phyloP scores from a whole-genome alignment of 2,113 vertebrate genomes.

The Mola mola region DNA sequence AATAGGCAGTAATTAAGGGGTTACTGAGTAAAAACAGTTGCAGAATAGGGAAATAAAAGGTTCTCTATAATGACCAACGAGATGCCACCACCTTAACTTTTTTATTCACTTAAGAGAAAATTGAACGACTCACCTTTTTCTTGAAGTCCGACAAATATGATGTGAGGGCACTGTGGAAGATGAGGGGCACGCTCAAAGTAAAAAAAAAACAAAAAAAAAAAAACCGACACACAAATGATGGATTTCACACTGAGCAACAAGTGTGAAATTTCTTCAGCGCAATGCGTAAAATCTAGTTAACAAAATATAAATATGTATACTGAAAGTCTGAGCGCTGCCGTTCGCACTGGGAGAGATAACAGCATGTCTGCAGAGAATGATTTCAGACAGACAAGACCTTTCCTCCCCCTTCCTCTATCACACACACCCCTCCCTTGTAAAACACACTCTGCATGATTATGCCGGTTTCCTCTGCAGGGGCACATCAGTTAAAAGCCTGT shows the following conservation, averaged over 20 bases:
- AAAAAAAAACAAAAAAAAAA: too few relatives aligned
- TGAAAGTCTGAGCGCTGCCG: neutral
- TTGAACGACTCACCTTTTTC: too few relatives aligned
- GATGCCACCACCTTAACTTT: too few relatives aligned
- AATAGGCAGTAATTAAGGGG: too few relatives aligned
- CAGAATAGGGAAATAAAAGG: too few relatives aligned
- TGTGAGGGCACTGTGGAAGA: too few relatives aligned
- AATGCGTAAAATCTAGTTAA: neutral
- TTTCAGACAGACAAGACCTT: conserved; percentile 13
- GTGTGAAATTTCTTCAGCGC: neutral
- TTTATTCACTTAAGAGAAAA: too few relatives aligned
- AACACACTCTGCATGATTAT: too few relatives aligned
- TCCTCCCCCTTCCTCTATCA: neutral
- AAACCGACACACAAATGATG: neutral
- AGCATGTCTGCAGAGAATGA: neutral
- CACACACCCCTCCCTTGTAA: conserved; percentile 2
- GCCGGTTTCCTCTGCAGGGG: conserved; percentile 35
- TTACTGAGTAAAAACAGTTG: too few relatives aligned
- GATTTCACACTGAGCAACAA: neutral
- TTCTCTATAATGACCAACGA: too few relatives aligned
- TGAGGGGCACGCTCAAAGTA: too few relatives aligned
- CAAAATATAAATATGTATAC: neutral
- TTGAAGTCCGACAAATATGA: too few relatives aligned
- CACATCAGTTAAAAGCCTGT: conserved; percentile 12
- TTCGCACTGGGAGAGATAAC: neutral